These are phyloP conservation scores for Drosophila leontia DNA, from an alignment of 1,140 invertebrate genomes.

Conservation along the genomic window DNA sequence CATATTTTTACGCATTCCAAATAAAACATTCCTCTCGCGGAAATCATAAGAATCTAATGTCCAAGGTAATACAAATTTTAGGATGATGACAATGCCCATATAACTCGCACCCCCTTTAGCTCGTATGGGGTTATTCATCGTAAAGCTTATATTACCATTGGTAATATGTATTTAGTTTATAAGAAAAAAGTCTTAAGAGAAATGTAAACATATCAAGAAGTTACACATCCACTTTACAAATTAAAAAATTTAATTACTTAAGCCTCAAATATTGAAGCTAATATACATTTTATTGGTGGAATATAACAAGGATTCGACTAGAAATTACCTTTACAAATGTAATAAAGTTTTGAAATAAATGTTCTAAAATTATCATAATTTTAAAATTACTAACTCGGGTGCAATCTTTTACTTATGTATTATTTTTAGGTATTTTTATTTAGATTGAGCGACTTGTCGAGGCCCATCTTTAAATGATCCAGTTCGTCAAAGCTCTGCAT, in stretches of 20 bases:
- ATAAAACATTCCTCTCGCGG: neutral
- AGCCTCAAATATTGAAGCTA: neutral
- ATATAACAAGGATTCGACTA: neutral
- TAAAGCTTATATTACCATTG: neutral
- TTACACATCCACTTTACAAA: neutral
- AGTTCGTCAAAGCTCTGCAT: neutral
- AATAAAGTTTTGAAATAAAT: constrained; percentile 52
- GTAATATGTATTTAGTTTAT: neutral
- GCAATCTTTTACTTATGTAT: neutral
- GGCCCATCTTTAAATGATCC: neutral
- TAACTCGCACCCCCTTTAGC: too few species aligned
- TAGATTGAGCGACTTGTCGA: too few species aligned
- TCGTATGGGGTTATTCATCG: neutral
- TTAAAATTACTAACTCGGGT: neutral
- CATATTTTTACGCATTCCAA: constrained; percentile 10
- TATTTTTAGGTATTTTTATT: neutral
- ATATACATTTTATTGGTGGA: constrained; percentile 7
- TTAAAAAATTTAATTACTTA: neutral
- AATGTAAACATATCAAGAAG: constrained; percentile 29
- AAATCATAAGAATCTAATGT: neutral
- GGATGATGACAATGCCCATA: neutral
- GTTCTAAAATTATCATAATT: constrained; percentile 20
- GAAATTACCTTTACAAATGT: constrained; percentile 26
- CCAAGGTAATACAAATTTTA: neutral
- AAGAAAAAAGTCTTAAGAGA: constrained; percentile 18